Base-by-base conservation (phyloP, 2,888 invertebrate genomes). In the Acrobasis consociella region DNA sequence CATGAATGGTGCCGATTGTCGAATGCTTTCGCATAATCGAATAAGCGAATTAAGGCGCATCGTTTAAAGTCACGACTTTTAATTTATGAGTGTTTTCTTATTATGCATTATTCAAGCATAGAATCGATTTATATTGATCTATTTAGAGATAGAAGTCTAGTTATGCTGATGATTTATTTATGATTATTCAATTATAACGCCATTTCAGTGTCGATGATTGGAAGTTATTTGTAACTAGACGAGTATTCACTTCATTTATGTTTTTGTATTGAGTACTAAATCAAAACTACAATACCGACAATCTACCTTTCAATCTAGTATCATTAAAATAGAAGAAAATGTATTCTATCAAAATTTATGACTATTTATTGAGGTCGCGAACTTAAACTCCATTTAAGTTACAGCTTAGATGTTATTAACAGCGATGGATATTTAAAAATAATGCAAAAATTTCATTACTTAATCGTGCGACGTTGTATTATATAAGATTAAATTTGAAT, bases 1-100 rank as follows among this genome's bases (percentile, higher is more conserved):
- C 71, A 81, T 83, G 77, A 81, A 83, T 86, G 81, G 72, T 81
- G 7, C 22, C 72, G 31, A 31, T 31, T 31, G 31, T 76, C 69
- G 68, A 75, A 75, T 64, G 71, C 69, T 72, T 73, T 71, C 69
- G 65, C 65, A 70, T 66, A 73, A 68, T 64, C 52, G 67, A 68
- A 70, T 68, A 72, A 64, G 60, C 59, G 62, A 58, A 64, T 62
- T 61, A 62, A 63, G 56, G 60, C 69, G 62, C 55, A 49, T 49
- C 53, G 49, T 64, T 62, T n/a, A 38, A 31, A 63, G 62, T 71
- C 65, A 67, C 62, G 60, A 58, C 60, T 67, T 65, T 68, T 66
- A 52, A 67, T 65, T 66, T 65, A 60, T 55, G 16, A 62, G 63
- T 46, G 49, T 65, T 66, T 63, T 50, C 65, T 63, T 62, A 62